Evolutionary conservation across 2,888 invertebrate species (phyloP), one percentile per base, ranked within the genome.

Genomic region (Xestia c-nigrum): DNA sequence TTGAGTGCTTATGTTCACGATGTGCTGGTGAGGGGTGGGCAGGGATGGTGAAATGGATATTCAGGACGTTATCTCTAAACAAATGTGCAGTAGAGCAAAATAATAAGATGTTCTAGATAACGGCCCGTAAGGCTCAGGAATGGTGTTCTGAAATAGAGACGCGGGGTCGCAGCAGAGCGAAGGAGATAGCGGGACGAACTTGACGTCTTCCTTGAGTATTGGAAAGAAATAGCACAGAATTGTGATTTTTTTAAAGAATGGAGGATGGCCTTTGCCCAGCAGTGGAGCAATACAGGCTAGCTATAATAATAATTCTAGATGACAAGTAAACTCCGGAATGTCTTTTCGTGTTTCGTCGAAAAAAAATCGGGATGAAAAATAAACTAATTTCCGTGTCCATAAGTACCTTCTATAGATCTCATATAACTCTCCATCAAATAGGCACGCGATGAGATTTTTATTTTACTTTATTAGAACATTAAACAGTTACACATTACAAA

Each of bases 1-100:
- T 82, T 70, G 64, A 73, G 72, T 69, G 73, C 75, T 67, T 77
- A 61, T 72, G 31, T 65, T 72, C 31, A 67, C 14, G 71, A 38
- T 6, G 63, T 14, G 19, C 2, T 19, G n/a, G 24, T 0, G 10
- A 21, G 43, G 67, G 40, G 46, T 64, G 21, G n/a, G 61, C 1
- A 78, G 65, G 43, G 21, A 47, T 59, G 21, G 16, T 16, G 24
- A 14, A 43, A 46, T 43, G 16, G 19, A 69, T 12, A 9, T 14
- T 6, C 9, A 38, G 16, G 7, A 43, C 1, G 0, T 21, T 50
- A 19, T 59, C 59, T 31, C 16, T 19, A 9, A 61, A 19, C 38
- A 38, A 57, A 57, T 16, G 12, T 55, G 10, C n/a, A 55, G n/a
- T 50, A 50, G 50, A 50, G 19, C 19, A 50, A 50, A 50, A 50